These are phyloP conservation scores for roundworm (Caenorhabditis elegans) DNA, from an alignment of 1,140 invertebrate species.

Conservation along the genomic window WBcel235 BX284602.5:2750001-2750500, in stretches of 20 bases:
- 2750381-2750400: too few relatives aligned
- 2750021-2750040: not conserved
- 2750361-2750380: too few relatives aligned
- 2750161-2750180: conserved; percentile 36
- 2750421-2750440: too few relatives aligned
- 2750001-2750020: not conserved
- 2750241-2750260: conserved; percentile 32
- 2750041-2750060: not conserved
- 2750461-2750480: not conserved
- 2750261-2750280: not conserved
- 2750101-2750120: too few relatives aligned
- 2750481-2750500: not conserved
- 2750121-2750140: conserved; percentile 35
- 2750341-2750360: too few relatives aligned
- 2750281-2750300: too few relatives aligned
- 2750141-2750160: conserved; percentile 41
- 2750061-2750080: not conserved
- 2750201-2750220: conserved; percentile 22
- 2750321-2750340: too few relatives aligned
- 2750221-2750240: conserved; percentile 18
- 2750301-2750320: too few relatives aligned
- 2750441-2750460: not conserved
- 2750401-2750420: too few relatives aligned
- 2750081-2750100: too few relatives aligned
- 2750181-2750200: conserved; percentile 31